Conservation (phyloP, 37 sponge, comb jelly and placozoan species). For the Tethya wilhelma region DNA sequence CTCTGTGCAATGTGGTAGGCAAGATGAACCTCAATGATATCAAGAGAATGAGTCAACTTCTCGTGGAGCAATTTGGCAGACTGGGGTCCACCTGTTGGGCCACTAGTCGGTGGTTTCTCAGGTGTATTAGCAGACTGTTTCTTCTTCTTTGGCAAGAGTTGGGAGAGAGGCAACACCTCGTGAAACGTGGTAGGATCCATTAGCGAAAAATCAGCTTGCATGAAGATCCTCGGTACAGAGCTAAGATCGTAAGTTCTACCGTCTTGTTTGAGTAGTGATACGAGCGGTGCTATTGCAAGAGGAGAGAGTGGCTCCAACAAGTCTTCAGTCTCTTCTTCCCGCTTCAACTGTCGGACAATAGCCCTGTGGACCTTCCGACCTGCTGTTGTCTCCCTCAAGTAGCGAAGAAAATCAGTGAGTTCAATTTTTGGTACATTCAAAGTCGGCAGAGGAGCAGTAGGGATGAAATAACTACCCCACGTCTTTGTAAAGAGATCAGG, state of each 20-base stretch:
- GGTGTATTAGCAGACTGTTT: background rate
- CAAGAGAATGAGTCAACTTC: conserved; percentile 93
- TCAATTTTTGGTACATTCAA: conserved; percentile 59
- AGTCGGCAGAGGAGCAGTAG: conserved; percentile 61
- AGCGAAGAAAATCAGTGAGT: conserved; percentile 66
- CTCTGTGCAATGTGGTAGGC: conserved; percentile 87
- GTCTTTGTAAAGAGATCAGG: conserved; percentile 90
- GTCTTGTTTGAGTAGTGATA: conserved; percentile 47
- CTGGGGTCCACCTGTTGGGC: background rate
- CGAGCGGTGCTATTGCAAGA: conserved; percentile 28
- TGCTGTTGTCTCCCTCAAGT: conserved; percentile 60
- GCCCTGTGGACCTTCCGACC: conserved; percentile 59
- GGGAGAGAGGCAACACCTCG: conserved; percentile 67
- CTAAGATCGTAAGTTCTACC: conserved; percentile 65
- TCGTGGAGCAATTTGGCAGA: conserved; percentile 84
- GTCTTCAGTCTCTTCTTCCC: background rate
- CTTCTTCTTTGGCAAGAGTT: conserved; percentile 20
- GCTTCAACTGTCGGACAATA: conserved; percentile 38
- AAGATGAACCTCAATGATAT: conserved; percentile 90
- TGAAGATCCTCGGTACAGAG: conserved; percentile 71
- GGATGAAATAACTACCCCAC: conserved; percentile 92
- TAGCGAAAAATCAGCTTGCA: conserved; percentile 72
- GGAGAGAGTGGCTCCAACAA: conserved; percentile 1
- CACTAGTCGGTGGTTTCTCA: background rate
- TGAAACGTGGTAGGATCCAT: conserved; percentile 80